Base-by-base conservation (phyloP, 2,888 invertebrate genomes). In the Callimorpha dominula region DNA sequence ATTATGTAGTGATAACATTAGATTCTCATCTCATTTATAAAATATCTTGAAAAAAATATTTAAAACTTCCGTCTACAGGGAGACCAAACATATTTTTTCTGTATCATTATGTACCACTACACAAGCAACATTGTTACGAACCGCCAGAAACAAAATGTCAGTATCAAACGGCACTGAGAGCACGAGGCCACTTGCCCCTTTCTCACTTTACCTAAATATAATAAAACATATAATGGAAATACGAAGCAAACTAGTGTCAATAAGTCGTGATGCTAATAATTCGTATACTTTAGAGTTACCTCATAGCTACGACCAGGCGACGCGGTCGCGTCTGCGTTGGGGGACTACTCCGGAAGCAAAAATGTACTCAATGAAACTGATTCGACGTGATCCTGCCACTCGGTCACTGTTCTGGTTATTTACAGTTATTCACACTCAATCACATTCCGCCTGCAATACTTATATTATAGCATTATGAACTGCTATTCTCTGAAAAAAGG, bases 331-430 rank as follows among this genome's bases (percentile, higher is more conserved):
- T 87, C 88, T 88, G 86, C 88, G 87, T 82, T 91, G 88, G 94
- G 94, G 94, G 93, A 92, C 92, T 85, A 87, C 90, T 94, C 94
- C 94, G 95, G 95, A 95, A 95, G 93, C 88, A 85, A 89, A 31
- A 31, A 86, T 86, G 88, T 89, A 86, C 90, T 92, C 94, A 93
- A 93, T 93, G 92, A 90, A 92, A 91, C 90, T 92, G 94, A 93
- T 94, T 92, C 88, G 91, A 90, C 85, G 87, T 86, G 90, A 89
- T 91, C 90, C 86, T 87, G 87, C 88, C 88, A 89, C 91, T 89
- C 94, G 94, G 94, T 94, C 95, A 94, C 94, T 94, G 95, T 93
- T 93, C 95, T 93, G 90, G 93, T 93, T 94, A 93, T 88, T 88
- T 87, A 85, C 66, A 66, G 52, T 65, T 65, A 63, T 57, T 70